These are phyloP conservation scores for Apis cerana DNA, from an alignment of 1,140 invertebrate genomes.

Conservation along the genomic window DNA sequence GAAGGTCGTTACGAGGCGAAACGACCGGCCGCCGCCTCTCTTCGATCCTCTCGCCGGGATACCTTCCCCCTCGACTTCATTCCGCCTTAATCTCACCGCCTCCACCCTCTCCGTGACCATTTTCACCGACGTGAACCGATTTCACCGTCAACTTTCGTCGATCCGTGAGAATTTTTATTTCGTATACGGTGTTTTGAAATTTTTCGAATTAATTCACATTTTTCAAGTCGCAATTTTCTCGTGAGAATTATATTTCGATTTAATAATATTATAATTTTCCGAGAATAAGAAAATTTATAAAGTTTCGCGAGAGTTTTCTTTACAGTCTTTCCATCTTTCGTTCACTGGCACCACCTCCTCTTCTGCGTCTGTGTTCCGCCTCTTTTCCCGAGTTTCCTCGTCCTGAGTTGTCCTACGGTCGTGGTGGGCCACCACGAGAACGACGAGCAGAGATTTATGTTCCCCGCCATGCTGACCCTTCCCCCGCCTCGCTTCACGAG, in stretches of 20 bases:
- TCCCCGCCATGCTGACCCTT: constrained; percentile 40
- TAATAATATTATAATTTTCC: too few relatives aligned
- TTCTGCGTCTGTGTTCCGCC: neutral
- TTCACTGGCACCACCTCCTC: neutral
- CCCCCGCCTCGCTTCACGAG: constrained; percentile 28
- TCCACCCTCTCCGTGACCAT: too few relatives aligned
- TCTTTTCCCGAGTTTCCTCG: neutral
- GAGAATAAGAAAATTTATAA: too few relatives aligned
- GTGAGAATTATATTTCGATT: too few relatives aligned
- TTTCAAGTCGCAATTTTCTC: too few relatives aligned
- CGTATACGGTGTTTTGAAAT: too few relatives aligned
- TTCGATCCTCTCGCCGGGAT: neutral
- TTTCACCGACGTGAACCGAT: too few relatives aligned
- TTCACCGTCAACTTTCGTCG: too few relatives aligned
- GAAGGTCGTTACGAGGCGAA: constrained; percentile 67
- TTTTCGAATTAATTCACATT: too few relatives aligned
- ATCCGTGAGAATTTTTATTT: too few relatives aligned
- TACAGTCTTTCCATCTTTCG: constrained; percentile 3
- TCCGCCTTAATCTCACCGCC: too few relatives aligned
- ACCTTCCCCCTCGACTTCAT: too few relatives aligned
- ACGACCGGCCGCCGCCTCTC: constrained; percentile 61
- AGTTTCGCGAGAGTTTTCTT: neutral
- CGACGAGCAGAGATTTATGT: constrained; percentile 49
- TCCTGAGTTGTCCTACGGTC: neutral
- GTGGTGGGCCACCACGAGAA: constrained; percentile 27